Evolutionary conservation across 2,888 invertebrate genomes (phyloP).

Genomic region (Dyspetes luteomarginatus): DNA sequence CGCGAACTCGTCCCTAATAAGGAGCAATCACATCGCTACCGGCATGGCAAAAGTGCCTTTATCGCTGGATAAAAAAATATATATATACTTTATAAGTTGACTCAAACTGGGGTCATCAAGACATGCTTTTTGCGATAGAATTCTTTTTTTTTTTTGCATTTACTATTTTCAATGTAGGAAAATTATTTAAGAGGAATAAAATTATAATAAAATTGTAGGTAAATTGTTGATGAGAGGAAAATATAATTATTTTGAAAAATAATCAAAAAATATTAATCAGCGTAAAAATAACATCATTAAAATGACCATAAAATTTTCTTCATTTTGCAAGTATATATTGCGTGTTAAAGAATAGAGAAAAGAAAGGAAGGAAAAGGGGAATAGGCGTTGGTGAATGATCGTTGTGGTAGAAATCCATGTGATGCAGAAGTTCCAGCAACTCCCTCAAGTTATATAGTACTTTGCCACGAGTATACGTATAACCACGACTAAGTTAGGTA

Average conservation of each 20-base stretch:
- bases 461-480: conserved; percentile 1
- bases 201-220: no score
- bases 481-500: conserved; percentile 46
- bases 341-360: not conserved
- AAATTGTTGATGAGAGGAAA: no score
- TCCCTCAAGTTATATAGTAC: conserved; percentile 30
- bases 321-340: no score
- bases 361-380: conserved; percentile 2
- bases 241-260: no score
- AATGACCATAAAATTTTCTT: no score
- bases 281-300: no score
- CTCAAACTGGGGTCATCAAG: not conserved
- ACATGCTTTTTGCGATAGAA: not conserved
- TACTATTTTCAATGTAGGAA: no score
- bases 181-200: no score
- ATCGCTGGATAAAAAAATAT: not conserved
- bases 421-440: conserved; percentile 54
- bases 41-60: conserved; percentile 25
- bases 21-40: conserved; percentile 75
- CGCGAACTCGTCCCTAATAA: conserved; percentile 74
- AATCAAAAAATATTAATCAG: no score
- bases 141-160: no score
- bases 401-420: conserved; percentile 63
- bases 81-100: no score
- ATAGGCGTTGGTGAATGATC: conserved; percentile 73